These are phyloP conservation scores for Erpetoichthys calabaricus DNA, from an alignment of 2,797 vertebrate genomes.

Conservation along the genomic window DNA sequence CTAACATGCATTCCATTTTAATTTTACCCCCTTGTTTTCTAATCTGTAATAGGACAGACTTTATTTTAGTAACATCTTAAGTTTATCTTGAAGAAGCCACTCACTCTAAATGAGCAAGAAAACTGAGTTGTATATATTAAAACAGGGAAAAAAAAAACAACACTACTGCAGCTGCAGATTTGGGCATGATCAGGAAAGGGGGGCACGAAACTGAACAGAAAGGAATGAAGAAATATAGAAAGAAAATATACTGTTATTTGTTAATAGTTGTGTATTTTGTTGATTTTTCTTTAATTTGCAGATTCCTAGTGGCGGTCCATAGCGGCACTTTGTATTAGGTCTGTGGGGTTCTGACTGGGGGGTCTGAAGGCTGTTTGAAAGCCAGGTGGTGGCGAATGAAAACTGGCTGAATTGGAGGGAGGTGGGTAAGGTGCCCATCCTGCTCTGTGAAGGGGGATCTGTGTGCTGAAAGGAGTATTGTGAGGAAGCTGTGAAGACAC, in stretches of 20 bases:
- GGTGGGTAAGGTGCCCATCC: constrained; percentile 85
- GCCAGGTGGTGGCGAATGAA: constrained; percentile 90
- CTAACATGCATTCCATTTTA: too few species aligned
- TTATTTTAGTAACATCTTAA: too few species aligned
- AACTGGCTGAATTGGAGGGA: constrained; percentile 74
- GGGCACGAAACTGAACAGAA: constrained; percentile 34
- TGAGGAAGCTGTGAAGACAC: constrained; percentile 58
- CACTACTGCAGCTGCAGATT: background rate
- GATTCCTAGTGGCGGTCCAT: constrained; percentile 89
- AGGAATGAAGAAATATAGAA: constrained; percentile 36
- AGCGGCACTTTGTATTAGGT: constrained; percentile 96
- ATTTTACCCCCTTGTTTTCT: too few species aligned
- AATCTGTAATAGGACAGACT: too few species aligned
- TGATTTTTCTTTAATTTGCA: constrained; percentile 46
- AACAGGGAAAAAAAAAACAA: too few species aligned
- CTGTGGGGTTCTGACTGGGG: constrained; percentile 89
- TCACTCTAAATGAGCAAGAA: too few species aligned
- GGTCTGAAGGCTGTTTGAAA: constrained; percentile 98
- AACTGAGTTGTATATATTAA: too few species aligned
- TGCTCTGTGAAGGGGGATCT: constrained; percentile 91
- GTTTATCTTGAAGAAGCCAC: too few species aligned
- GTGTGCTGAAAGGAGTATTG: constrained; percentile 75
- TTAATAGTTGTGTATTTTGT: constrained; percentile 51
- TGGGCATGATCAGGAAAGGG: constrained; percentile 16
- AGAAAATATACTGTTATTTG: constrained; percentile 50